Conservation (phyloP, 2,888 invertebrate genomes). For the Acanthopleura granulata region DNA sequence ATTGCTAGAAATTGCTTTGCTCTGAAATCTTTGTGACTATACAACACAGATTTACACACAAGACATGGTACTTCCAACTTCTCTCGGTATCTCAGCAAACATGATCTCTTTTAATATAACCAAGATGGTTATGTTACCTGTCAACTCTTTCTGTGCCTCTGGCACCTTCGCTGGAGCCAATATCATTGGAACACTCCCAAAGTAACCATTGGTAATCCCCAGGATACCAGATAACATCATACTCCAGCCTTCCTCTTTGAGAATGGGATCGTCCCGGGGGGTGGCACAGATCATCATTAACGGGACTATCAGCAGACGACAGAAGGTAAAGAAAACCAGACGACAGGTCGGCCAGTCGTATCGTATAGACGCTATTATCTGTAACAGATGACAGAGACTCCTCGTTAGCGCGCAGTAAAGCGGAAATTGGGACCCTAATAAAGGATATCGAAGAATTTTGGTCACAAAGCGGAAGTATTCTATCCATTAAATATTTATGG, state of each 20-base stretch:
- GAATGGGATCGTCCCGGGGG: constrained; percentile 81
- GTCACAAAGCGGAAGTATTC: too few species aligned
- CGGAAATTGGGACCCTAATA: too few species aligned
- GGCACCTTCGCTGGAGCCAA: constrained; percentile 89
- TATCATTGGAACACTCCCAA: constrained; percentile 94
- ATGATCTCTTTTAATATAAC: background rate
- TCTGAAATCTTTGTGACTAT: too few species aligned
- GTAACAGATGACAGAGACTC: constrained; percentile 17
- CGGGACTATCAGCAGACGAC: constrained; percentile 83
- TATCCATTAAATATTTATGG: background rate
- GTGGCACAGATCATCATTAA: constrained; percentile 85
- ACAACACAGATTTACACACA: too few species aligned
- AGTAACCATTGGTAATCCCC: constrained; percentile 87
- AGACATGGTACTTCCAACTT: too few species aligned
- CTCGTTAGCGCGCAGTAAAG: too few species aligned
- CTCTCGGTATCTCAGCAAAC: too few species aligned
- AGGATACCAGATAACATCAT: constrained; percentile 79
- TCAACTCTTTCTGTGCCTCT: constrained; percentile 87
- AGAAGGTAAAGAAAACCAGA: constrained; percentile 81
- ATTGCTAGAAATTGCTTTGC: too few species aligned
- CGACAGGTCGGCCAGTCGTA: constrained; percentile 87
- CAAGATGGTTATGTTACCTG: constrained; percentile 74
- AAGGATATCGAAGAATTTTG: too few species aligned
- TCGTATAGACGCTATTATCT: constrained; percentile 84
- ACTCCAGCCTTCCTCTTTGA: constrained; percentile 78